Conservation (phyloP, 2,797 vertebrate species). For the Nannoperca australis region DNA sequence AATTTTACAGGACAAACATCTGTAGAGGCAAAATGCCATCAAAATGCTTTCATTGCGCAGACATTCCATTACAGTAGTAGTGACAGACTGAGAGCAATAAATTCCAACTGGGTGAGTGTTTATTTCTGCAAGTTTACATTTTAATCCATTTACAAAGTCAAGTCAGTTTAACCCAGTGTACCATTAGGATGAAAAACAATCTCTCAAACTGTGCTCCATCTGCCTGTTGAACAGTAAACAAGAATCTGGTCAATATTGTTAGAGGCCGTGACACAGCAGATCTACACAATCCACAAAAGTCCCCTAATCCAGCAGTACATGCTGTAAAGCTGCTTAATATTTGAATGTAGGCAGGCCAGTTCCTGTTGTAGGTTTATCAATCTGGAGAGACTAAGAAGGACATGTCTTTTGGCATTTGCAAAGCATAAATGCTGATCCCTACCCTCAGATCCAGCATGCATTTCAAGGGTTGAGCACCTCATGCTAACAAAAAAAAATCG, state of each 20-base stretch:
- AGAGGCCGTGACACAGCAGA: conserved; percentile 47
- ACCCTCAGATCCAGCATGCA: conserved; percentile 24
- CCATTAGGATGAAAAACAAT: conserved; percentile 43
- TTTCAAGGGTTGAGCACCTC: conserved; percentile 52
- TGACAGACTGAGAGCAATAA: conserved; percentile 38
- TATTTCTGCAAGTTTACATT: conserved; percentile 33
- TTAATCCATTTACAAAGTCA: conserved; percentile 40
- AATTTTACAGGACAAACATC: conserved; percentile 27
- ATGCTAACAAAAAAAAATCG: conserved; percentile 29
- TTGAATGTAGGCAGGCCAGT: conserved; percentile 32
- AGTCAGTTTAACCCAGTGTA: conserved; percentile 51
- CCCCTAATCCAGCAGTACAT: conserved; percentile 66
- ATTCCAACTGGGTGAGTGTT: conserved; percentile 29
- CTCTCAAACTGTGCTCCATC: conserved; percentile 25
- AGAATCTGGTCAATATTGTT: conserved; percentile 22
- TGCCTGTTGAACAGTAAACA: conserved; percentile 28
- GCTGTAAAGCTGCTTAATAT: conserved; percentile 74
- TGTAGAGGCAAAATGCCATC: conserved; percentile 21
- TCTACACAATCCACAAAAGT: conserved; percentile 65
- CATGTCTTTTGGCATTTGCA: conserved; percentile 42
- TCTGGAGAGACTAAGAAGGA: conserved; percentile 27
- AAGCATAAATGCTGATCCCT: conserved; percentile 50
- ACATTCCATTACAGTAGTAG: conserved; percentile 19
- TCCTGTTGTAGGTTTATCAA: conserved; percentile 47
- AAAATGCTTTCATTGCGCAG: conserved; percentile 17